Evolutionary conservation across 2,888 invertebrate species (phyloP), one percentile per base, ranked within the genome.

Genomic region (Galerucella pusilla): DNA sequence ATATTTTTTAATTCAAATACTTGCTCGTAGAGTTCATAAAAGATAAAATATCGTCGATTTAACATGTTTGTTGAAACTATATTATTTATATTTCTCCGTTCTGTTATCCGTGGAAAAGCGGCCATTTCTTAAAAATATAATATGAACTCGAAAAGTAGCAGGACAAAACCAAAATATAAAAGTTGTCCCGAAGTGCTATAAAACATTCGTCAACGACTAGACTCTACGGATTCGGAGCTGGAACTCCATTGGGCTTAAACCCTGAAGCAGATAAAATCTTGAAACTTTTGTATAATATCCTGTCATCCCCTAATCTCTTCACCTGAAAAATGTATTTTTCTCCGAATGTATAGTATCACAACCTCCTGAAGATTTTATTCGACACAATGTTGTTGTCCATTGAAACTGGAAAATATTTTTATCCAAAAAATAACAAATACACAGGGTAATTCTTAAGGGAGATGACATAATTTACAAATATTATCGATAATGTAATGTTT

Each of bases 291-390:
- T 74, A 74, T 74, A 74, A 74, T 71, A 71, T 67, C 71, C 71
- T 63, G 74, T 74, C 71, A 71, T 74, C 52, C 70, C 66, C 46
- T 70, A 74, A 74, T 74, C 74, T 71, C 65, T 65, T 57, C 74
- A 54, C 59, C 71, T 74, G 74, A 74, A 71, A 74, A 71, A 74
- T 74, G 74, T 74, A 74, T 74, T 65, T 70, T 71, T 71, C 71
- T 71, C 49, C 11, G 7, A 68, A 60, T 7, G 7, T 42, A 59
- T 49, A 49, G 12, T 68, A 68, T 59, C n/a, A 60, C 16, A 45
- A 11, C 71, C 64, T 35, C 64, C n/a, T 9, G 3, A 42, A 35
- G 63, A 63, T 10, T 35, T 63, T 35, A 35, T 63, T 35, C 9
- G 7, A 42, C 25, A 20, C 63, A 42, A 12, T 45, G 42, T 63